Evolutionary conservation across 1,140 invertebrate genomes (phyloP).

Genomic region (Ephestia elutella): DNA sequence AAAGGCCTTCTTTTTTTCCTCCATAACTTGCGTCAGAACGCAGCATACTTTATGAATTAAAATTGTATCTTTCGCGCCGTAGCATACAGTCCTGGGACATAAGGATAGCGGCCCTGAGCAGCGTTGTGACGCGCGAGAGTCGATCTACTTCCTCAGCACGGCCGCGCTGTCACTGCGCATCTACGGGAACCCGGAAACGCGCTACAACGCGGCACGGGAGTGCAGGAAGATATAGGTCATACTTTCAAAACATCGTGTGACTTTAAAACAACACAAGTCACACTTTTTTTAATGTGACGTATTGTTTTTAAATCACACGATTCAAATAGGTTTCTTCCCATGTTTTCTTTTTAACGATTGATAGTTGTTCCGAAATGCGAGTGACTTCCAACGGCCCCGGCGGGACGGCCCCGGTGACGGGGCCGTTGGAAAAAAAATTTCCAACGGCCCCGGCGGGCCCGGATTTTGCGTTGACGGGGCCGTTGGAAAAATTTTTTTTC

Average conservation of each 20-base stretch:
- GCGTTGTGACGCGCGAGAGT: constrained; percentile 67
- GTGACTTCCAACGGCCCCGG: too few relatives aligned
- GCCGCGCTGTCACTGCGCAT: constrained; percentile 41
- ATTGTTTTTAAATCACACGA: too few relatives aligned
- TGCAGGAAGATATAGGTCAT: constrained; percentile 31
- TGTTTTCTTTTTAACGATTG: too few relatives aligned
- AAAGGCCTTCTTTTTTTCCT: not conserved
- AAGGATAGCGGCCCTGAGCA: constrained; percentile 80
- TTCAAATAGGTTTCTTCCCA: too few relatives aligned
- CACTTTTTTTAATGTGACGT: too few relatives aligned
- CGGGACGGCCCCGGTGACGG: too few relatives aligned
- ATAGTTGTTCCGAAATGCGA: too few relatives aligned
- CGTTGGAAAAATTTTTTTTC: too few relatives aligned
- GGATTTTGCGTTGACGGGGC: too few relatives aligned
- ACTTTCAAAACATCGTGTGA: not conserved
- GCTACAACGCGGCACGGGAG: constrained; percentile 47
- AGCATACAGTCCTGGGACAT: constrained; percentile 77
- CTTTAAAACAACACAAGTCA: not conserved
- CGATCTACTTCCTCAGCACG: constrained; percentile 32
- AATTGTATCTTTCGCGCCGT: constrained; percentile 64
- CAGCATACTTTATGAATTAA: not conserved
- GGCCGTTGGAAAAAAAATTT: too few relatives aligned
- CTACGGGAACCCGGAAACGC: constrained; percentile 14
- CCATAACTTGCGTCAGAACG: not conserved
- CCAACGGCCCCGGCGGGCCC: too few relatives aligned